Percentiles rank a stretch among this genome's conserved stretches.
phyloP scores from a whole-genome alignment of 2,113 vertebrate species.

The Sminthopsis crassicaudata region DNA sequence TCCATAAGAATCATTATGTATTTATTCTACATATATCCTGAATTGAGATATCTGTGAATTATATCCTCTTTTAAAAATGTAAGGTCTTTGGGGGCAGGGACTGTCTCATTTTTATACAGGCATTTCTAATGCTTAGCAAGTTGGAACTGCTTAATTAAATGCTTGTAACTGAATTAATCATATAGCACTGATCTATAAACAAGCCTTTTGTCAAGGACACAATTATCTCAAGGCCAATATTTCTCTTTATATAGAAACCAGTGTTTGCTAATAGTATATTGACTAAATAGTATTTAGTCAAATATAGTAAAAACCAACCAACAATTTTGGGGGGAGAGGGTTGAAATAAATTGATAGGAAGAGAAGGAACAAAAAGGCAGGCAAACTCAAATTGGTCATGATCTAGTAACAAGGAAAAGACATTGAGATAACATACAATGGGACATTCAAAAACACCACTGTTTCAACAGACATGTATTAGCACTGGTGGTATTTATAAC shows the following conservation, averaged over 20 bases:
- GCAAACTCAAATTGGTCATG: constrained; percentile 36
- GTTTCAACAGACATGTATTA: constrained; percentile 16
- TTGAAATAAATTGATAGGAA: constrained; percentile 5
- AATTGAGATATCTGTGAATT: background rate
- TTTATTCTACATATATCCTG: background rate
- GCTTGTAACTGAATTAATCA: too few relatives aligned
- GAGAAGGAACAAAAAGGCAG: constrained; percentile 36
- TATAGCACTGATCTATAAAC: too few relatives aligned
- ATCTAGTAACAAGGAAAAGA: constrained; percentile 53
- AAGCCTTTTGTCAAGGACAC: constrained; percentile 19
- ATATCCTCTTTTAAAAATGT: background rate
- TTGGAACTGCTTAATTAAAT: too few relatives aligned
- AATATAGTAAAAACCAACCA: constrained; percentile 47
- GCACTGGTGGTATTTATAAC: constrained; percentile 36
- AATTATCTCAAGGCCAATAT: background rate
- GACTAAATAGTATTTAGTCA: too few relatives aligned
- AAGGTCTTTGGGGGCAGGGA: too few relatives aligned
- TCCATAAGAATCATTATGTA: background rate
- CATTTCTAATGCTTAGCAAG: too few relatives aligned
- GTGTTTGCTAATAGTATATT: constrained; percentile 14
- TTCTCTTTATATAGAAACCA: constrained; percentile 17
- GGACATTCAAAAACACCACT: constrained; percentile 46
- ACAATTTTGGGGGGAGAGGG: background rate
- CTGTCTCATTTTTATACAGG: too few relatives aligned
- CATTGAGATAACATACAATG: constrained; percentile 9